Evolutionary conservation across 2,113 vertebrate species (phyloP).

Genomic region (Gasterosteus nipponicus): DNA sequence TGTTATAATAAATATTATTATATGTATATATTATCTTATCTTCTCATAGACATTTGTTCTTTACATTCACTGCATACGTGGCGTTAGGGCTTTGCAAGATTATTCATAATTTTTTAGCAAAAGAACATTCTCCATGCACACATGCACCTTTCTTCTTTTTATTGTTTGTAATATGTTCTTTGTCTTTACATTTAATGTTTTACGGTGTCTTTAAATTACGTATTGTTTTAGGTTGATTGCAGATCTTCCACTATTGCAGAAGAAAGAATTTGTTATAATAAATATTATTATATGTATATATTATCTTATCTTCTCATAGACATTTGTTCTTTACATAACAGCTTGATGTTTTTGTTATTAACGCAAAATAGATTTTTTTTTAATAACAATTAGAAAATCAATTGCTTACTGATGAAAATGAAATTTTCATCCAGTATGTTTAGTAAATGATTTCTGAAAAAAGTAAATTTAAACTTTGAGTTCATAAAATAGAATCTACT

Average conservation of each 20-base stretch:
- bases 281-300: background rate
- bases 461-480: background rate
- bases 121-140: background rate
- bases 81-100: conserved; percentile 30
- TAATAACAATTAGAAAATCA: background rate
- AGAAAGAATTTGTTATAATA: background rate
- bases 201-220: background rate
- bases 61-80: conserved; percentile 14
- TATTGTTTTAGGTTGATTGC: background rate
- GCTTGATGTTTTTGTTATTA: background rate
- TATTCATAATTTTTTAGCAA: conserved; percentile 41
- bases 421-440: background rate
- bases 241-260: background rate
- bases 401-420: background rate
- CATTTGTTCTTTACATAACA: background rate
- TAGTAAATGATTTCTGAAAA: too few species aligned
- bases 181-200: background rate
- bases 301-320: background rate
- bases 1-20: too few species aligned
- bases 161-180: background rate
- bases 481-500: background rate
- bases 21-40: background rate
- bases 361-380: background rate
- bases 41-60: background rate
- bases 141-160: background rate